Percentiles rank a stretch among this genome's conserved stretches.
These are phyloP conservation scores for Gortyna flavago DNA, from an alignment of 2,888 invertebrate species.

Conservation along the genomic window DNA sequence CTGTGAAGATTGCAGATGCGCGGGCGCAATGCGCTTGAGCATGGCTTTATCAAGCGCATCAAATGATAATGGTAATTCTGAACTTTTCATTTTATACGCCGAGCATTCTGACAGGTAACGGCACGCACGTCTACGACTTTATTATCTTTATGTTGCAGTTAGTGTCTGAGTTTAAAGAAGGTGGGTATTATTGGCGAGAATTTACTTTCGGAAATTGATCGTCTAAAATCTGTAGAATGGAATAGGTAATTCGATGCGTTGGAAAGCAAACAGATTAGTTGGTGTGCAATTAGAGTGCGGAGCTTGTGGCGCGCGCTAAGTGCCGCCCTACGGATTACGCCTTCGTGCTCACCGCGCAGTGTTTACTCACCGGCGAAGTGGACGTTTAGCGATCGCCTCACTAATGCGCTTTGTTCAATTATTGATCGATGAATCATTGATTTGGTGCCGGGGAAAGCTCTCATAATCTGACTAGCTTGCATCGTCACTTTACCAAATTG, in stretches of 20 bases:
- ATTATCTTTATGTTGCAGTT: conserved; percentile 38
- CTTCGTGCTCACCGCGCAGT: conserved; percentile 77
- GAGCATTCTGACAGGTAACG: conserved; percentile 48
- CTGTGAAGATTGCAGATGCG: conserved; percentile 65
- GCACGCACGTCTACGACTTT: conserved; percentile 42
- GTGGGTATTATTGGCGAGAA: conserved; percentile 4
- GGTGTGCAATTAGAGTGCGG: conserved; percentile 86
- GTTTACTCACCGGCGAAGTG: conserved; percentile 83
- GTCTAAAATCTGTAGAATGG: conserved; percentile 63
- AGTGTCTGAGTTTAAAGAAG: not conserved
- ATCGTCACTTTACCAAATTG: conserved; percentile 53
- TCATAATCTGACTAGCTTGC: conserved; percentile 47
- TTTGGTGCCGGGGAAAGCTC: conserved; percentile 66
- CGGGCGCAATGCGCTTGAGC: conserved; percentile 63
- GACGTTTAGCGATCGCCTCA: conserved; percentile 84
- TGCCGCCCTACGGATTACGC: conserved; percentile 88
- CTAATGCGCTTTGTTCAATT: conserved; percentile 84
- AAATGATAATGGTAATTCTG: conserved; percentile 63
- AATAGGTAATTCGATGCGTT: conserved; percentile 80
- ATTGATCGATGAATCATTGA: conserved; percentile 83
- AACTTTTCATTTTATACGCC: conserved; percentile 56
- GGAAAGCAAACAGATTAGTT: conserved; percentile 87
- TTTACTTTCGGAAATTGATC: conserved; percentile 37
- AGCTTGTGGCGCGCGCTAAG: conserved; percentile 87
- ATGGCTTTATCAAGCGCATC: conserved; percentile 60